Evolutionary conservation across 2,797 vertebrate genomes (phyloP).

Genomic region (Paratrypauchen microcephalus): DNA sequence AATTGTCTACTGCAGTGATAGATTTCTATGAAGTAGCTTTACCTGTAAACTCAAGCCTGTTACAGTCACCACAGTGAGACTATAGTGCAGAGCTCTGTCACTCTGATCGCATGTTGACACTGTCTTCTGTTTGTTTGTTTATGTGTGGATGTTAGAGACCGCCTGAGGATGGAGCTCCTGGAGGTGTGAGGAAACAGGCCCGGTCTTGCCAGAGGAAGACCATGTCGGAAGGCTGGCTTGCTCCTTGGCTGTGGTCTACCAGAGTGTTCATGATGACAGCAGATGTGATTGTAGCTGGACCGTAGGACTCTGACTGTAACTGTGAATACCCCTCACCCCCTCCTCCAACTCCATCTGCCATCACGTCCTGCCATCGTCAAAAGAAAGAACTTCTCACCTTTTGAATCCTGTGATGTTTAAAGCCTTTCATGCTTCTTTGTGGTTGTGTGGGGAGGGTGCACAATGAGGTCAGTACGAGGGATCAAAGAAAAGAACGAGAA

Average conservation of each 20-base stretch:
- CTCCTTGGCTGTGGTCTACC: conserved; percentile 54
- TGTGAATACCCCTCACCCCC: conserved; percentile 75
- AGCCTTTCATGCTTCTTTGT: conserved; percentile 79
- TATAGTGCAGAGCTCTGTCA: conserved; percentile 12
- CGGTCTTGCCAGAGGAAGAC: conserved; percentile 42
- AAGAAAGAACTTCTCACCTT: conserved; percentile 79
- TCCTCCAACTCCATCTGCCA: conserved; percentile 60
- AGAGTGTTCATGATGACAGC: conserved; percentile 81
- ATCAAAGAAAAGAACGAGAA: conserved; percentile 72
- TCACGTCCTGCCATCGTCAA: conserved; percentile 77
- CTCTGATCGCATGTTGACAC: conserved; percentile 16
- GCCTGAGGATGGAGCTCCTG: conserved; percentile 78
- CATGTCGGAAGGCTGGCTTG: conserved; percentile 42
- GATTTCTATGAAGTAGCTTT: conserved; percentile 39
- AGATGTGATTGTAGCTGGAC: conserved; percentile 83
- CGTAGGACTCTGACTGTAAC: conserved; percentile 80
- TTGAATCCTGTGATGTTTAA: conserved; percentile 78
- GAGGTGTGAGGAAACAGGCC: conserved; percentile 74
- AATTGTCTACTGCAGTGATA: conserved; percentile 64
- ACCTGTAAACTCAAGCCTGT: conserved; percentile 27
- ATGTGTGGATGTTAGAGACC: conserved; percentile 63
- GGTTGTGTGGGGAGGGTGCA: conserved; percentile 77
- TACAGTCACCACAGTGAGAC: conserved; percentile 15
- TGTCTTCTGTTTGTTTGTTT: conserved; percentile 19
- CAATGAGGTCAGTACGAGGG: conserved; percentile 73